Base-by-base conservation (phyloP, 2,888 invertebrate genomes). In the Baronia brevicornis region DNA sequence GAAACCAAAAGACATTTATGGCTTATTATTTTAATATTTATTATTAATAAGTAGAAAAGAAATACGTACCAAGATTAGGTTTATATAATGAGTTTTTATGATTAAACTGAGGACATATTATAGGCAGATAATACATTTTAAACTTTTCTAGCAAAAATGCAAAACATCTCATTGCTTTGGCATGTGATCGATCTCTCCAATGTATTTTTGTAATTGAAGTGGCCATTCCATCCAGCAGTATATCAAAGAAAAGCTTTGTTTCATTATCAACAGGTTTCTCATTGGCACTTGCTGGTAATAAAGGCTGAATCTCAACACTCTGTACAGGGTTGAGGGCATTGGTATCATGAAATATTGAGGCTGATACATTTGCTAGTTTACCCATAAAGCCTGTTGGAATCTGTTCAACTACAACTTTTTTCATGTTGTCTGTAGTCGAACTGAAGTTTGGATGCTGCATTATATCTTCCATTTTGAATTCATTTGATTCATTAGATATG, bases 141-240 rank as follows among this genome's bases (percentile, higher is more conserved):
- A 98, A 97, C 56, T 92, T 92, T 64, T 97, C 94, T 65, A 98
- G 86, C 30, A 98, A 80, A 84, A 97, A 98, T 41, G 92, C 91
- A 73, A 98, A 97, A 53, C 94, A 91, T 60, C 90, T 89, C 75
- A 88, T 87, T 51, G 94, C 90, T 66, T 94, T 93, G 49, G 91
- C 88, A 13, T 90, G 89, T 25, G 89, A 87, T 61, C 91, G 90
- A 58, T 96, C 96, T 36, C 91, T 90, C 97, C 97, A 97, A 59
- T 95, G 94, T 34, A 97, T 87, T 67, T 93, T 93, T 1, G 93
- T 91, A 6, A 95, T 91, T 59, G 97, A 95, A 21, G 94, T 91
- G 3, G 97, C 95, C 92, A 97, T 96, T 51, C 90, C 91, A 48
- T 96, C 95, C 19, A 98, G 86, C 14, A 98, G 75, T 41, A 92